These are phyloP conservation scores for Drosophila funebris DNA, from an alignment of 1,140 invertebrate species.

Conservation along the genomic window DNA sequence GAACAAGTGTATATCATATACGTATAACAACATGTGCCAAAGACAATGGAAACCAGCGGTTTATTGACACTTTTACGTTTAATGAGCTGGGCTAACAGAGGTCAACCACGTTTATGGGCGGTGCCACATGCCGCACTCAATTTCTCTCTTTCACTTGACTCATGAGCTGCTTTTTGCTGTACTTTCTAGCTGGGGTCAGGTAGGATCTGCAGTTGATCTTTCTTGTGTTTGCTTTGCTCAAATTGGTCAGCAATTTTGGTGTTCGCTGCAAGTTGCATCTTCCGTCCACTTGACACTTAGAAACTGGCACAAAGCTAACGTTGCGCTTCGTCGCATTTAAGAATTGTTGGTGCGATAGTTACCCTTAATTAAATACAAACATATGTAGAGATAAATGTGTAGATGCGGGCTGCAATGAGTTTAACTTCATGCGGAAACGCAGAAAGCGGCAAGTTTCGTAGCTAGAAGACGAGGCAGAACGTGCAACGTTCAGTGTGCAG, in stretches of 20 bases:
- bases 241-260: neutral
- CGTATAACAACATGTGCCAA: conserved; percentile 1
- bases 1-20: neutral
- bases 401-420: conserved; percentile 8
- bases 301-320: conserved; percentile 56
- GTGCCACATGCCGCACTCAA: conserved; percentile 40
- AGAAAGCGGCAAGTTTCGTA: conserved; percentile 67
- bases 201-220: neutral
- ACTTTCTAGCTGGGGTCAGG: conserved; percentile 45
- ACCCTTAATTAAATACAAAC: conserved; percentile 58
- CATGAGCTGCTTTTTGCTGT: conserved; percentile 40
- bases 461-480: conserved; percentile 59
- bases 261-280: conserved; percentile 36
- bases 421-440: conserved; percentile 46
- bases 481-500: conserved; percentile 28
- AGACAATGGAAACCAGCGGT: conserved; percentile 49
- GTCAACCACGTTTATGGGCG: conserved; percentile 50
- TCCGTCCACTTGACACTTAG: conserved; percentile 52
- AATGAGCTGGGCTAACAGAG: conserved; percentile 57
- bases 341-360: conserved; percentile 57
- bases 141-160: conserved; percentile 18
- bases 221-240: neutral
- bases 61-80: conserved; percentile 77
- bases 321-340: conserved; percentile 59
- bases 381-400: conserved; percentile 1